A percentile compares a stretch with the other conserved stretches of the same genome.
phyloP scores from a whole-genome alignment of 1,140 invertebrate genomes.

The Zelostemma sp. region DNA sequence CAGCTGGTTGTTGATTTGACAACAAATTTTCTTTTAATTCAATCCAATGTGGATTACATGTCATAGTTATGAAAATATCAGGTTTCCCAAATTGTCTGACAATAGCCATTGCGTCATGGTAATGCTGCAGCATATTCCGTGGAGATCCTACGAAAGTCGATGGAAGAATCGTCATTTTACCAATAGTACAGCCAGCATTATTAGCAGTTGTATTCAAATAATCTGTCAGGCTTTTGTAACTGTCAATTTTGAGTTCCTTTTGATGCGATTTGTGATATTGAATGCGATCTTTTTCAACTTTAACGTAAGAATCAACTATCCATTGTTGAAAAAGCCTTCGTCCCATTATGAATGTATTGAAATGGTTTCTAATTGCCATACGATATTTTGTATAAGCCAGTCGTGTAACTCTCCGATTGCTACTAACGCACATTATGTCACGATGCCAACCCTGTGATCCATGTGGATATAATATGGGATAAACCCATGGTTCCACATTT shows the following conservation, averaged over 20 bases:
- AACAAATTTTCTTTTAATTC: conserved; percentile 52
- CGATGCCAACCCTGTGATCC: conserved; percentile 14
- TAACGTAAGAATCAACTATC: conserved; percentile 16
- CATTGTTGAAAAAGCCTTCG: conserved; percentile 22
- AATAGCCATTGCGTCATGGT: conserved; percentile 70
- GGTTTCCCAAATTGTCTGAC: conserved; percentile 65
- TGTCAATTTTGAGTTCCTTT: conserved; percentile 19
- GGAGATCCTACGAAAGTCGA: conserved; percentile 61
- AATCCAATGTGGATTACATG: conserved; percentile 45
- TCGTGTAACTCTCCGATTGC: conserved; percentile 6
- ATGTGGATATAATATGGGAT: conserved; percentile 17
- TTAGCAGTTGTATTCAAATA: conserved; percentile 17
- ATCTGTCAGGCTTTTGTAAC: conserved; percentile 24
- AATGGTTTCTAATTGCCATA: conserved; percentile 11
- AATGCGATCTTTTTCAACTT: no score
- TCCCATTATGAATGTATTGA: conserved; percentile 21
- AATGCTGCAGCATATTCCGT: conserved; percentile 66
- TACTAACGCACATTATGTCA: conserved; percentile 3
- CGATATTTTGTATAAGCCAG: conserved; percentile 19
- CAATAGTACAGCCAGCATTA: conserved; percentile 54
- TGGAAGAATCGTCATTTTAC: conserved; percentile 63
- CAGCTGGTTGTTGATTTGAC: conserved; percentile 30
- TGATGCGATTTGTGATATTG: conserved; percentile 25
- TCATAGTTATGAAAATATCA: conserved; percentile 52
- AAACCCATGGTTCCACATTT: conserved; percentile 12